Evolutionary conservation across 2,888 invertebrate genomes (phyloP).

Genomic region (Drosophila neonasuta): DNA sequence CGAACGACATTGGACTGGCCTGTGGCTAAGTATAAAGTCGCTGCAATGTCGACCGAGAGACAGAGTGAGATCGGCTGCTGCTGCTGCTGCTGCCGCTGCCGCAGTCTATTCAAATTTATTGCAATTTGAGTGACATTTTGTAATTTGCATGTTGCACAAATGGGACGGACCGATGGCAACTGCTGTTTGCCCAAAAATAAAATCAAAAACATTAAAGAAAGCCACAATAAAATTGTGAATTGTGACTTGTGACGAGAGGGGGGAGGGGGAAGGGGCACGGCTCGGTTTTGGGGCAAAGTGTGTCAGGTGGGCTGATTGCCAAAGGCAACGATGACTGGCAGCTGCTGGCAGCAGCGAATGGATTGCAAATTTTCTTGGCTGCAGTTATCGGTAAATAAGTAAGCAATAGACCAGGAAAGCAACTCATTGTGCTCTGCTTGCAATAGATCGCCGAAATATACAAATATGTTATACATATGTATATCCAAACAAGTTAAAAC

Average conservation of each 20-base stretch:
- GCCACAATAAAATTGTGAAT: constrained; percentile 16
- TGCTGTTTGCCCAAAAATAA: constrained; percentile 18
- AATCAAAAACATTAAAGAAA: constrained; percentile 16
- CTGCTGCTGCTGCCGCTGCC: constrained; percentile 20
- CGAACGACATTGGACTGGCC: constrained; percentile 45
- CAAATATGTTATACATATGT: background rate
- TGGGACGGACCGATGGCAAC: constrained; percentile 28
- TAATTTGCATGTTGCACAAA: constrained; percentile 47
- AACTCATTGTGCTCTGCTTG: no score
- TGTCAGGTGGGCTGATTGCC: constrained; percentile 62
- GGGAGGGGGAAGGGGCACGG: constrained; percentile 26
- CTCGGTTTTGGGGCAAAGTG: constrained; percentile 38
- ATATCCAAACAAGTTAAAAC: constrained; percentile 25
- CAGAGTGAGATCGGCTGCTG: background rate
- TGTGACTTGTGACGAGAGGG: background rate
- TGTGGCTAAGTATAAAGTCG: constrained; percentile 29
- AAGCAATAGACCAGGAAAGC: background rate
- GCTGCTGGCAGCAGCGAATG: constrained; percentile 23
- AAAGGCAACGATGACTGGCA: constrained; percentile 54
- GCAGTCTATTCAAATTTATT: constrained; percentile 39
- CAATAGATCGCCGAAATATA: no score
- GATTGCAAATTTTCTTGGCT: constrained; percentile 15
- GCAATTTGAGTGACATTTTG: constrained; percentile 56
- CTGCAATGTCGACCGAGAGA: constrained; percentile 28
- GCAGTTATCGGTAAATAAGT: constrained; percentile 5